These are phyloP conservation scores for Cryptoprocta ferox DNA, from an alignment of 2,797 vertebrate species.

Conservation along the genomic window DNA sequence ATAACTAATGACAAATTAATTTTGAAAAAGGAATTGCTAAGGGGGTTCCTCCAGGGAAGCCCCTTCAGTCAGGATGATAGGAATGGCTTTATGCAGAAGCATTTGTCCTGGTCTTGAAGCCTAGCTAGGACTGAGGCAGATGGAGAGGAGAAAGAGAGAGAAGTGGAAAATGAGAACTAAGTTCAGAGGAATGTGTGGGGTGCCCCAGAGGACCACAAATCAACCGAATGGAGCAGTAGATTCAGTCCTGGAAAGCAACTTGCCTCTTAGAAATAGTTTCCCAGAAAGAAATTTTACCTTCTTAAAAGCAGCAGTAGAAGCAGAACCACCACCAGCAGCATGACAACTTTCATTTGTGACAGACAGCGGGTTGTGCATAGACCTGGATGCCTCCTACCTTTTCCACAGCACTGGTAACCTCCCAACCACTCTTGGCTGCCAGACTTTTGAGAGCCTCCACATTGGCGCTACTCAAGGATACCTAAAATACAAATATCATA, in stretches of 20 bases:
- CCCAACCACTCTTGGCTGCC: conserved; percentile 86
- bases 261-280: neutral
- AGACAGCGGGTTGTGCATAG: no score
- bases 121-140: neutral
- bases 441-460: conserved; percentile 84
- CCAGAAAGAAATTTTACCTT: neutral
- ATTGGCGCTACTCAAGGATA: conserved; percentile 85
- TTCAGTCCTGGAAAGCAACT: neutral
- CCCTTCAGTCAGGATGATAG: neutral
- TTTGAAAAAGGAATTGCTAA: neutral
- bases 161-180: neutral
- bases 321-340: neutral
- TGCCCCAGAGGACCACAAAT: neutral
- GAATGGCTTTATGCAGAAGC: neutral
- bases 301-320: neutral
- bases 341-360: neutral
- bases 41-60: neutral
- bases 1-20: neutral
- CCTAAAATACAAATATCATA: conserved; percentile 81
- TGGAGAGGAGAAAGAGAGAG: neutral
- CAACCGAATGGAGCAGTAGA: neutral
- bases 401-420: conserved; percentile 78
- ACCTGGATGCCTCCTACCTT: conserved; percentile 77
- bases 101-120: neutral
- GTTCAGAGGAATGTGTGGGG: neutral